Evolutionary conservation across 92 coral and sea anemone species (phyloP), one percentile per base, ranked within the genome.

Genomic region (Porites evermanni): DNA sequence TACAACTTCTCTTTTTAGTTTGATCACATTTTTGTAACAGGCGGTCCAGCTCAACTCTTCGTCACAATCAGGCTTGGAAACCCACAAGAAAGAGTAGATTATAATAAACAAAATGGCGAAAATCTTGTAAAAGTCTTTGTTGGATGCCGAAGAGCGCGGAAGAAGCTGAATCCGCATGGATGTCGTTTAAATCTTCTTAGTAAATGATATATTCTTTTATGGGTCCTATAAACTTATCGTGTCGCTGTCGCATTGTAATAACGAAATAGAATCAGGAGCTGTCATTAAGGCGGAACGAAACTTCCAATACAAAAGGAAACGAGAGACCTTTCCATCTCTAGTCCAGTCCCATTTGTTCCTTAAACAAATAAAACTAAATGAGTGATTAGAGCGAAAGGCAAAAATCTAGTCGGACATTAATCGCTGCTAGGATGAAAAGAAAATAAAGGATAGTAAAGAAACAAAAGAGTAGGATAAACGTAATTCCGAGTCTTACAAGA

Each of bases 111-210:
- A 47, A 21, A 16, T 63, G 12, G 65, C 64, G 4, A 59, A 73
- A 80, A 83, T 52, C 72, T 83, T 83, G 74, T 61, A 83, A 20
- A 73, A 83, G 74, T 83, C 79, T 74, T 61, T 83, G 59, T 53
- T 63, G 16, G 87, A 83, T 12, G 71, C 72, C 23, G 80, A 1
- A 2, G 79, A 26, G 61, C 80, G 80, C 7, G 79, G 74, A 2
- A 75, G 74, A 65, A 74, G 47, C 54, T 83, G 87, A 74, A 83
- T 72, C 64, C 87, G 87, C 87, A 83, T 83, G 80, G 64, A 18
- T 51, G 78, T 63, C 11, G 20, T 1, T 3, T 7, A 9, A 26
- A 12, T 3, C 14, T 52, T 51, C 26, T 12, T 53, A 20, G 20
- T 16, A 7, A 54, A 38, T 51, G 18, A 16, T 61, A n/a, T n/a